Evolutionary conservation across 2,888 invertebrate genomes (phyloP).

Genomic region (Macrosoma leucophasiata): DNA sequence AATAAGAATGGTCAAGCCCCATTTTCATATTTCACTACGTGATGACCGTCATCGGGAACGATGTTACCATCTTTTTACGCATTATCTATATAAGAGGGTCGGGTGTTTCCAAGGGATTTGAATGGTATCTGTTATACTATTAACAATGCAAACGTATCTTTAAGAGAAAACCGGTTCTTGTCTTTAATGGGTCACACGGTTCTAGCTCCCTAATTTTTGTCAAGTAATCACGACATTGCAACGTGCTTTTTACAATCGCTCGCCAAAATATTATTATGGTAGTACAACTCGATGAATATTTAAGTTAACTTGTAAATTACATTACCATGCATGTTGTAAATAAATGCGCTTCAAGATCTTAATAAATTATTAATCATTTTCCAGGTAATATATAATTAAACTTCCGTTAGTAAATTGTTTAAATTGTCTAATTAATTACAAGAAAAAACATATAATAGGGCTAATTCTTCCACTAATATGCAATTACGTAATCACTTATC

Average conservation of each 20-base stretch:
- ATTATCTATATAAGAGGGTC: constrained; percentile 66
- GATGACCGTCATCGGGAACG: constrained; percentile 56
- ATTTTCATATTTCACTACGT: constrained; percentile 53
- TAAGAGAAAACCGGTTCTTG: constrained; percentile 71
- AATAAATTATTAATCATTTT: no score
- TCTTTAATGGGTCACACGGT: constrained; percentile 75
- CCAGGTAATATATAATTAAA: no score
- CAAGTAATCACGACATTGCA: constrained; percentile 41
- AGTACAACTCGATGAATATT: no score
- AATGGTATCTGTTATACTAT: constrained; percentile 65
- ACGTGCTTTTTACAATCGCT: constrained; percentile 7
- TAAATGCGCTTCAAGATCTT: no score
- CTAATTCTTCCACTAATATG: no score
- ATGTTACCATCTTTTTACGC: constrained; percentile 64
- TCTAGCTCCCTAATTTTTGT: constrained; percentile 63
- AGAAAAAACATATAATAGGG: no score
- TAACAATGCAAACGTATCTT: constrained; percentile 66
- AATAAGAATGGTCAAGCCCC: constrained; percentile 63
- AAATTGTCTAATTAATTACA: no score
- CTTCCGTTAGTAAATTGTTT: no score
- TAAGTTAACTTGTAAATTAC: no score
- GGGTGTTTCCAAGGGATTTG: constrained; percentile 61
- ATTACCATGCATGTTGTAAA: no score
- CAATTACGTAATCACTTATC: no score
- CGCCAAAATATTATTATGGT: no score